These are phyloP conservation scores for Micromesistius poutassou DNA, from an alignment of 2,797 vertebrate species.

Conservation along the genomic window DNA sequence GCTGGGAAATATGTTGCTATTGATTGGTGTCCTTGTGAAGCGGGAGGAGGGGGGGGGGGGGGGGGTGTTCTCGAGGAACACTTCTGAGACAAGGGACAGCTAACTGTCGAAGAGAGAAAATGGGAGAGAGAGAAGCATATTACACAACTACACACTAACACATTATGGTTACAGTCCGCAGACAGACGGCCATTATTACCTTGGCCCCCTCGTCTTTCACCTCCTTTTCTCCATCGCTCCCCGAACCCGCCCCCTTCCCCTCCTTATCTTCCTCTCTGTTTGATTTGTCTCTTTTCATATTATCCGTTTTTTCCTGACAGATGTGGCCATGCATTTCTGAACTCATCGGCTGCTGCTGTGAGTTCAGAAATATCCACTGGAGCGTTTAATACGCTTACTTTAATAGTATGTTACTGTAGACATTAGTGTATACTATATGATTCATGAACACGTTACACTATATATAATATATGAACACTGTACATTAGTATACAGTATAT, in stretches of 20 bases:
- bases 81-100: too few relatives aligned
- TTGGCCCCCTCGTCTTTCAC: constrained; percentile 1
- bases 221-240: constrained; percentile 17
- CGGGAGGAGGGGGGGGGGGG: background rate
- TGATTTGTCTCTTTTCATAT: constrained; percentile 51
- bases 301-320: constrained; percentile 48
- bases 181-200: constrained; percentile 21
- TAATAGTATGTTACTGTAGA: background rate
- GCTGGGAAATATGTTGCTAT: constrained; percentile 63
- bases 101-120: background rate
- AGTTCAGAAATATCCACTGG: constrained; percentile 68
- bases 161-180: constrained; percentile 49
- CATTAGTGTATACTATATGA: background rate
- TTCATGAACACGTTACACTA: background rate
- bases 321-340: constrained; percentile 70
- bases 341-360: constrained; percentile 74
- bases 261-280: constrained; percentile 42
- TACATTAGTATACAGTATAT: too few relatives aligned
- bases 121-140: constrained; percentile 18
- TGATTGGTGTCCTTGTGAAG: constrained; percentile 67
- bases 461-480: too few relatives aligned
- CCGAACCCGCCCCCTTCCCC: constrained; percentile 8
- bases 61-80: background rate
- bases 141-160: constrained; percentile 56
- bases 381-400: constrained; percentile 67